Evolutionary conservation across 1,140 invertebrate species (phyloP).

Genomic region (Nomia melanderi): DNA sequence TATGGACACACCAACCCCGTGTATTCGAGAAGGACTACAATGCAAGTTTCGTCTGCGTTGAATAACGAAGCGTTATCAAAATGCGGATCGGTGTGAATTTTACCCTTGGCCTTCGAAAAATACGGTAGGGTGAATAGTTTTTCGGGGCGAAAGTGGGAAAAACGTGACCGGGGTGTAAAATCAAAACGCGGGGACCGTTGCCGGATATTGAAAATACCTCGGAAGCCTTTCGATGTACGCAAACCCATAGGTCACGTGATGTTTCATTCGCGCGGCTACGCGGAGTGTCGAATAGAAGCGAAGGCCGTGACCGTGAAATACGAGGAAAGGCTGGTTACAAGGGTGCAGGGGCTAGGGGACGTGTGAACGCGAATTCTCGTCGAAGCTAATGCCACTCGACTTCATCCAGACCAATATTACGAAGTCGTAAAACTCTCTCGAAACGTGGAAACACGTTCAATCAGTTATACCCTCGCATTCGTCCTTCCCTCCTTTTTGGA

Average conservation of each 20-base stretch:
- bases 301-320: conserved; percentile 39
- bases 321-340: not conserved
- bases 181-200: conserved; percentile 56
- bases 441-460: conserved; percentile 11
- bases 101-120: conserved; percentile 30
- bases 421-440: conserved; percentile 43
- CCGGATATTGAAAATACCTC: conserved; percentile 76
- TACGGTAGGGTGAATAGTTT: conserved; percentile 40
- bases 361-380: conserved; percentile 38
- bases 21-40: not conserved
- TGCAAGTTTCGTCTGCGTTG: not conserved
- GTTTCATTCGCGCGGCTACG: conserved; percentile 39
- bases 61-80: conserved; percentile 7
- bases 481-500: no score
- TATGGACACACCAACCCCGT: no score
- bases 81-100: conserved; percentile 27
- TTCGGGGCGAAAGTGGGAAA: not conserved
- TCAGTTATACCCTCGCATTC: not conserved
- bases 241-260: conserved; percentile 21
- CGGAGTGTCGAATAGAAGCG: not conserved
- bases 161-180: conserved; percentile 33
- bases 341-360: not conserved
- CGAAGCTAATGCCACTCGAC: conserved; percentile 49
- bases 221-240: conserved; percentile 53
- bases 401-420: conserved; percentile 15